phyloP scores from a whole-genome alignment of 1,140 invertebrate species.

The Ceratina japonica region DNA sequence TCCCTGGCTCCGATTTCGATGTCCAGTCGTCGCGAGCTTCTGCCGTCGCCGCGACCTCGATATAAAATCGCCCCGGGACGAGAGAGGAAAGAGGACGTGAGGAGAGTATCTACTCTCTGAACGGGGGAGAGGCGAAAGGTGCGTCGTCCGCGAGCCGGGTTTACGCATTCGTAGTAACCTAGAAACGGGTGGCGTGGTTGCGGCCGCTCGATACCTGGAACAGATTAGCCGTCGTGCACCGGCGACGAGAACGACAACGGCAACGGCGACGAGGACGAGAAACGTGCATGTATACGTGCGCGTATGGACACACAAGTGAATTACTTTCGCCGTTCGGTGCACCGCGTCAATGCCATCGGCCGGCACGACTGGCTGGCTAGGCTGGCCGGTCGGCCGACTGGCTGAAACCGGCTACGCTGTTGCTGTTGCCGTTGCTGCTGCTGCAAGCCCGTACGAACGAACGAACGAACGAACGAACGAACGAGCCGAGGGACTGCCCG shows the following conservation, averaged over 20 bases:
- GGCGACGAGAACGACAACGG: slow-evolving; percentile 7
- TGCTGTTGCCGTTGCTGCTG: slow-evolving; percentile 18
- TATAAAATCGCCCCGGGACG: slow-evolving; percentile 46
- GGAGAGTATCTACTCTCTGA: background rate
- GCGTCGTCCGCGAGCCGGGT: slow-evolving; percentile 58
- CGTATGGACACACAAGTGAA: slow-evolving; percentile 55
- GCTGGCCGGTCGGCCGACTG: slow-evolving; percentile 25
- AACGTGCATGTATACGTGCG: slow-evolving; percentile 3
- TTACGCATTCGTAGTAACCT: slow-evolving; percentile 76
- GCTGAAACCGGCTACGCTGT: slow-evolving; percentile 44
- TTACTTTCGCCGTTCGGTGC: slow-evolving; percentile 70
- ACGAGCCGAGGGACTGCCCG: slow-evolving; percentile 47
- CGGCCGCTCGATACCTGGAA: slow-evolving; percentile 56
- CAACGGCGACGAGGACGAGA: slow-evolving; percentile 23
- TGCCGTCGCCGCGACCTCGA: slow-evolving; percentile 52
- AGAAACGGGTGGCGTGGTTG: slow-evolving; percentile 67
- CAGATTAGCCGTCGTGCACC: slow-evolving; percentile 51
- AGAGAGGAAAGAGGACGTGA: slow-evolving; percentile 27
- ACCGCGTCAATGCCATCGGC: slow-evolving; percentile 70
- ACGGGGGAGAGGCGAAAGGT: slow-evolving; percentile 55
- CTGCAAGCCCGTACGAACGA: no score
- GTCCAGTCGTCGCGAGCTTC: background rate
- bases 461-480: slow-evolving; percentile 25
- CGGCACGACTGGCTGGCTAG: slow-evolving; percentile 53
- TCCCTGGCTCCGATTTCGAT: slow-evolving; percentile 6